Percentiles rank a stretch among this genome's conserved stretches.
Conservation (phyloP, 2,888 invertebrate genomes). For the Spodoptera littoralis region DNA sequence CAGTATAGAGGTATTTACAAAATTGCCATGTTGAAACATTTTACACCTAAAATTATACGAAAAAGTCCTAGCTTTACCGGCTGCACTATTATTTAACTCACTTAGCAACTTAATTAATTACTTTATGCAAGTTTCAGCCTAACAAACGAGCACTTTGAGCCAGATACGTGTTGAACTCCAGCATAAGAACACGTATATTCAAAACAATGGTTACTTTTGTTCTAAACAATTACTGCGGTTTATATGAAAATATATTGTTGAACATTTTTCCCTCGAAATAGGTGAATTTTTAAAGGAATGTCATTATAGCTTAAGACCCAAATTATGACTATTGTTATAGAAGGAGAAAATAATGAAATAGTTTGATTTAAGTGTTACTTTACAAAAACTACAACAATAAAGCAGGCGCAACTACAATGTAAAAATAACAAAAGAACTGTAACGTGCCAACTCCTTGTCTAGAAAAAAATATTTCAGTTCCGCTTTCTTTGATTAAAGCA, state of each 20-base stretch:
- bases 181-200: conserved; percentile 18
- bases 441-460: conserved; percentile 3
- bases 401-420: no score
- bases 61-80: conserved; percentile 37
- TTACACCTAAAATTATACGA: conserved; percentile 42
- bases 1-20: conserved; percentile 5
- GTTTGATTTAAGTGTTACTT: no score
- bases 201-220: conserved; percentile 41
- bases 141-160: conserved; percentile 48
- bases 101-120: conserved; percentile 48
- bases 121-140: conserved; percentile 39
- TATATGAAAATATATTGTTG: conserved; percentile 41
- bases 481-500: conserved; percentile 26
- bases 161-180: conserved; percentile 36
- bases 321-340: no score
- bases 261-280: conserved; percentile 20
- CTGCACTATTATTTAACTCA: conserved; percentile 54
- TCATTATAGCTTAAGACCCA: no score
- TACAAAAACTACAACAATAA: no score
- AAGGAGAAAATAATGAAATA: no score
- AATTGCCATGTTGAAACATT: conserved; percentile 29
- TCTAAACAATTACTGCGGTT: conserved; percentile 36
- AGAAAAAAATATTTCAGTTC: conserved; percentile 19
- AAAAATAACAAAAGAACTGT: conserved; percentile 17
- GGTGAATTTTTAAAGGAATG: conserved; percentile 4